Base-by-base conservation (phyloP, 2,888 invertebrate genomes). In the Trissolcus japonicus region DNA sequence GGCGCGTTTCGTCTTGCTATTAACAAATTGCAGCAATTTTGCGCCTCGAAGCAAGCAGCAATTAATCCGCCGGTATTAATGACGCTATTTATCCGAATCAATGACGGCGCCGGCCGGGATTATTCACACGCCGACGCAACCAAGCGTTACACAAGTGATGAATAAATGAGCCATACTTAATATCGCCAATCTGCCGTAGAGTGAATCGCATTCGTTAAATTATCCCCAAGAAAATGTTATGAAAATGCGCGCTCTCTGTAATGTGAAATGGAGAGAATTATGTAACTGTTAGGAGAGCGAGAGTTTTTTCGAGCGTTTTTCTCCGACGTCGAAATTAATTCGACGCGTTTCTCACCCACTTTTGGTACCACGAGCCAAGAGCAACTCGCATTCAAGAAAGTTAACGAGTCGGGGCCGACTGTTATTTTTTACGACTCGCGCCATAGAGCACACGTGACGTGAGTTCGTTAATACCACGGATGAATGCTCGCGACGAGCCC, bases 51-150 rank as follows among this genome's bases (percentile, higher is more conserved):
- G 53, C 65, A 76, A 69, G 60, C 41, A 21, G 79, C 72, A 79
- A 78, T 79, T 80, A 78, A 71, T 80, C 74, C 68, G 21, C 50
- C 67, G 65, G 66, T 74, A 78, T 79, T 80, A 78, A 79, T 74
- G 78, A 78, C 57, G 77, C 75, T 77, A 80, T 78, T 80, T 79
- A 80, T 80, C 77, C 76, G 76, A 79, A 80, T 79, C 79, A 76
- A 78, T 79, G 74, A 75, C 62, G 75, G 50, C 43, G 17, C n/a
- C 16, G 21, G 25, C 17, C 53, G 11, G 59, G 62, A 59, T 68
- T 62, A 68, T 68, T 75, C 75, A 68, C 63, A 63, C 29, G 68
- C 68, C 59, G 75, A 68, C 65, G 60, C 73, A 50, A 66, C 16
- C 66, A 55, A 60, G 53, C 60, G 73, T 67, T 55, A 51, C 50